Evolutionary conservation across 2,888 invertebrate species (phyloP).

Genomic region (Noctua janthe): DNA sequence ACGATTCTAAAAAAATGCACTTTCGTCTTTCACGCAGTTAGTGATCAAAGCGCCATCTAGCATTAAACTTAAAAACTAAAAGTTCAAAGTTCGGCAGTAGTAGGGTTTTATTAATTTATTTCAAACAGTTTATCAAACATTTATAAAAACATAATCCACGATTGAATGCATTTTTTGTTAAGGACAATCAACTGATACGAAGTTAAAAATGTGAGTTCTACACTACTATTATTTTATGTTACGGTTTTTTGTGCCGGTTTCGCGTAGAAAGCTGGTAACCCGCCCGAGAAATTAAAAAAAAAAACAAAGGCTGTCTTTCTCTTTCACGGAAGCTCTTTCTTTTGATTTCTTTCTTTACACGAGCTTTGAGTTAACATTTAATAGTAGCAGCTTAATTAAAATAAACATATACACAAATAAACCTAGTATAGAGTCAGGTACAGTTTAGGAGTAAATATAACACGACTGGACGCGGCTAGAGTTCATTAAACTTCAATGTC

Average conservation of each 20-base stretch:
- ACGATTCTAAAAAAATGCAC: background rate
- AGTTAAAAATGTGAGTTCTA: background rate
- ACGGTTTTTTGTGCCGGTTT: constrained; percentile 31
- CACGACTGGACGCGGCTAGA: constrained; percentile 73
- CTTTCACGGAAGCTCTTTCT: constrained; percentile 72
- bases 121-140: background rate
- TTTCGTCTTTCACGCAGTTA: background rate
- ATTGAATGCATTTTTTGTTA: background rate
- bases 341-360: constrained; percentile 73
- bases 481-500: constrained; percentile 87
- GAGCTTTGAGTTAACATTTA: constrained; percentile 71
- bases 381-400: constrained; percentile 68
- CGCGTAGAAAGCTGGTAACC: constrained; percentile 19
- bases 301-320: constrained; percentile 69
- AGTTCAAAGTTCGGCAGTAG: background rate
- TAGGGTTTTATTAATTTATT: background rate
- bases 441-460: constrained; percentile 65
- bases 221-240: background rate
- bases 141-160: background rate
- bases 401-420: constrained; percentile 69
- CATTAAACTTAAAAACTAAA: background rate
- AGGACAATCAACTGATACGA: background rate
- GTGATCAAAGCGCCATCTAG: constrained; percentile 38
- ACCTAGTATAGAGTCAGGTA: constrained; percentile 69
- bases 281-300: constrained; percentile 58